Base-by-base conservation (phyloP, 2,797 vertebrate species). In the Gymnothorax javanicus region DNA sequence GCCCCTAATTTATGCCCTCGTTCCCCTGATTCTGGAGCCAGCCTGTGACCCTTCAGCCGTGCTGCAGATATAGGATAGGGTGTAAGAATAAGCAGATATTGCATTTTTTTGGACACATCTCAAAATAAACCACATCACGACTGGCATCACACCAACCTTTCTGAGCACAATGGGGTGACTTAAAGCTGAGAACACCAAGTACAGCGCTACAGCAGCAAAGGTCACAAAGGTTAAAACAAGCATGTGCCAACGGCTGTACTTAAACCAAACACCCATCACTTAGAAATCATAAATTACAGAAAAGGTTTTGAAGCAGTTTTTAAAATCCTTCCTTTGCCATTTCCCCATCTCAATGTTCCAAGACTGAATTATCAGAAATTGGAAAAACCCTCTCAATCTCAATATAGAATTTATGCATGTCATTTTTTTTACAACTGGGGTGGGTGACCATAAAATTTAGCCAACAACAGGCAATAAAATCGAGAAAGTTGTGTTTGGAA, bases 11-110 rank as follows among this genome's bases (percentile, higher is more conserved):
- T 73, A 43, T 91, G 95, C 95, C 94, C 95, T 95, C 95, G 93
- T 92, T 87, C 92, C 93, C 94, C 94, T 95, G 94, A 95, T 96
- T 95, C 95, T 96, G 92, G 94, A 95, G 95, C 95, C 95, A 95
- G 95, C 95, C 94, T 94, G 93, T 96, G 95, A 96, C 95, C 94
- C 94, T 93, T 94, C 94, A 88, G 88, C 94, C 94, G 94, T 95
- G 95, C 95, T 94, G 94, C 94, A 95, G 93, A 94, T 94, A 95
- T 96, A 94, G 96, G 93, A 94, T 92, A 91, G 91, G 94, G 91
- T 94, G 93, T 93, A 92, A 91, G 92, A 92, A 94, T 43, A 43
- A 93, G 90, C 91, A 92, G 88, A 93, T 93, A 92, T 94, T 93
- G 95, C 94, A 96, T 95, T 95, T 93, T 88, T 93, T 93, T 93